Conservation (phyloP, 2,888 invertebrate species). For the Pseudolycoriella hygida region DNA sequence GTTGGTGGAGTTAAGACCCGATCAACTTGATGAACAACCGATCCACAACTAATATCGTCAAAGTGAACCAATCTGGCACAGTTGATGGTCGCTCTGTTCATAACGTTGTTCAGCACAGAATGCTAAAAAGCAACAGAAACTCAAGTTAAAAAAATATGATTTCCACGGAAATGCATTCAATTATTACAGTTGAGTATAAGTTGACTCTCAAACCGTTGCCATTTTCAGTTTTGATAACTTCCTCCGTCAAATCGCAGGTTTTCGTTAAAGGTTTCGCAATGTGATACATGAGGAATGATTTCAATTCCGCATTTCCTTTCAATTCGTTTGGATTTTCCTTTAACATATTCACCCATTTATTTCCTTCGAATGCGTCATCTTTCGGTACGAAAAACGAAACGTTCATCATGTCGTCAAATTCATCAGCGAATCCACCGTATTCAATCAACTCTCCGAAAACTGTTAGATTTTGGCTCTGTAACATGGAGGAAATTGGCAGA, state of each 20-base stretch:
- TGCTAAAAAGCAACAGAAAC: constrained; percentile 19
- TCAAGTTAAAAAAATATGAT: neutral
- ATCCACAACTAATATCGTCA: constrained; percentile 48
- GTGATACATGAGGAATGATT: constrained; percentile 44
- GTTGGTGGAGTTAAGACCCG: constrained; percentile 31
- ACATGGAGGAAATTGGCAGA: constrained; percentile 29
- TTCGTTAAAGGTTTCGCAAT: constrained; percentile 36
- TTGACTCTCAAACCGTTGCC: constrained; percentile 37
- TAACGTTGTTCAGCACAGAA: constrained; percentile 35
- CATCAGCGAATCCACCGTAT: constrained; percentile 34
- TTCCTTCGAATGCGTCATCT: constrained; percentile 40
- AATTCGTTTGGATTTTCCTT: constrained; percentile 24
- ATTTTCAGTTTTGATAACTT: constrained; percentile 31
- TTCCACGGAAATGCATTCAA: no score
- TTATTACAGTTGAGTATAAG: constrained; percentile 35
- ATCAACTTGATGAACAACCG: constrained; percentile 46
- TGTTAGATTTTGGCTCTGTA: constrained; percentile 40
- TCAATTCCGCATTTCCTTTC: constrained; percentile 28
- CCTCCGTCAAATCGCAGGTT: constrained; percentile 38
- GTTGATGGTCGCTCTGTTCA: constrained; percentile 44
- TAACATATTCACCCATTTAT: constrained; percentile 23
- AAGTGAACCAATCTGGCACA: constrained; percentile 43
- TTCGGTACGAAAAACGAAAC: constrained; percentile 46
- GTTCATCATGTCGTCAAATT: constrained; percentile 37
- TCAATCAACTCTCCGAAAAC: constrained; percentile 37